Base-by-base conservation (phyloP, 2,797 vertebrate species). In the Malacoctenus gilli region DNA sequence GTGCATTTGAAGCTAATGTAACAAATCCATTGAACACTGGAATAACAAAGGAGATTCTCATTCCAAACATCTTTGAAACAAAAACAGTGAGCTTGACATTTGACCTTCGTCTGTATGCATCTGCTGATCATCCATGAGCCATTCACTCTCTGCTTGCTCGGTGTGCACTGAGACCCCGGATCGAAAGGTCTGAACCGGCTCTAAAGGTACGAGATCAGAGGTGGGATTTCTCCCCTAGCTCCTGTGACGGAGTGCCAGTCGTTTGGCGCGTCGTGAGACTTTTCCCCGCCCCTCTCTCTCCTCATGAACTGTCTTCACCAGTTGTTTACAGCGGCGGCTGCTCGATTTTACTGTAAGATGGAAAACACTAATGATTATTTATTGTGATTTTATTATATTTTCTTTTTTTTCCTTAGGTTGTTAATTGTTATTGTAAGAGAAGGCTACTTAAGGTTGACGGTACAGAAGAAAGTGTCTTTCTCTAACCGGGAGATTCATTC, bases 351-450 rank as follows among this genome's bases (percentile, higher is more conserved):
- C 38, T 78, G 67, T 59, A 69, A 71, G 61, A 63, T 69, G 42
- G 28, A 59, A n/a, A 85, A 91, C 86, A 89, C 85, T 90, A 89
- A 85, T 87, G 58, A 64, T 68, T 84, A 86, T 87, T 88, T 87
- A 86, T 90, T 85, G 50, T 79, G 54, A 84, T 79, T 68, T 30
- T 50, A 13, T 58, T 36, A 5, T 54, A 28, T 67, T 19, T 31
- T 66, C 40, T 36, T 36, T 52, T 54, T 71, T 47, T 62, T 74
- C 65, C 83, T 32, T n/a, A n/a, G n/a, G 52, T 67, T 68, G 18
- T 54, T 71, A 36, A 38, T 61, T 74, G 50, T 12, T 59, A 48
- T 77, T 65, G 57, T 78, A 52, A 67, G 39, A 63, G 44, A 38
- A 56, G 60, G 56, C 23, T 55, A 72, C 59, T 66, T 66, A 25